These are phyloP conservation scores for Netelia virgata DNA, from an alignment of 2,888 invertebrate genomes.

Conservation along the genomic window DNA sequence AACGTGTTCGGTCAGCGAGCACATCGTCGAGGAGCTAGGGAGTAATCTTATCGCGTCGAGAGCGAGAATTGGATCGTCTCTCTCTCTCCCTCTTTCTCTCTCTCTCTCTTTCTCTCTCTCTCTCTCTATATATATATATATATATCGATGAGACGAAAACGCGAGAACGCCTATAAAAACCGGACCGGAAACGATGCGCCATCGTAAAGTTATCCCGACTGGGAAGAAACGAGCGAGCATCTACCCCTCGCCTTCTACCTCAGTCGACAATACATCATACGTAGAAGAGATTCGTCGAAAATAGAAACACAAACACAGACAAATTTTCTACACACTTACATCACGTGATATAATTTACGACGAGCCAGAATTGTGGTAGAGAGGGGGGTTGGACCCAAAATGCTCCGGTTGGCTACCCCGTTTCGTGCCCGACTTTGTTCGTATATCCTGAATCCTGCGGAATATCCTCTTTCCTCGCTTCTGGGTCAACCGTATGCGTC, in stretches of 20 bases:
- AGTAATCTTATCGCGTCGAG: constrained; percentile 8
- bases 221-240: neutral
- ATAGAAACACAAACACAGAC: neutral
- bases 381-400: constrained; percentile 19
- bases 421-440: constrained; percentile 38
- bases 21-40: neutral
- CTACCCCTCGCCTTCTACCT: neutral
- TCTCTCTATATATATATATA: too few species aligned
- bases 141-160: neutral
- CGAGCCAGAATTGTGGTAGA: neutral
- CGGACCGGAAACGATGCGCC: constrained; percentile 5
- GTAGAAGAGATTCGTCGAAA: neutral
- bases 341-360: neutral
- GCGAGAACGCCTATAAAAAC: constrained; percentile 1
- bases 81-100: too few species aligned
- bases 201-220: constrained; percentile 20
- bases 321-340: neutral
- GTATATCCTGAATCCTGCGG: constrained; percentile 53
- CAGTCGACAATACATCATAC: neutral
- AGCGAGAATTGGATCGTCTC: constrained; percentile 6
- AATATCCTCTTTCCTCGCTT: constrained; percentile 45
- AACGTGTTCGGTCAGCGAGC: constrained; percentile 33
- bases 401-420: constrained; percentile 42
- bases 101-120: too few species aligned
- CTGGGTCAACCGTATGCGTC: constrained; percentile 64